A percentile compares a stretch with the other conserved stretches of the same genome.
These are phyloP conservation scores for Drosophila ogumai DNA, from an alignment of 1,140 invertebrate genomes.

Conservation along the genomic window DNA sequence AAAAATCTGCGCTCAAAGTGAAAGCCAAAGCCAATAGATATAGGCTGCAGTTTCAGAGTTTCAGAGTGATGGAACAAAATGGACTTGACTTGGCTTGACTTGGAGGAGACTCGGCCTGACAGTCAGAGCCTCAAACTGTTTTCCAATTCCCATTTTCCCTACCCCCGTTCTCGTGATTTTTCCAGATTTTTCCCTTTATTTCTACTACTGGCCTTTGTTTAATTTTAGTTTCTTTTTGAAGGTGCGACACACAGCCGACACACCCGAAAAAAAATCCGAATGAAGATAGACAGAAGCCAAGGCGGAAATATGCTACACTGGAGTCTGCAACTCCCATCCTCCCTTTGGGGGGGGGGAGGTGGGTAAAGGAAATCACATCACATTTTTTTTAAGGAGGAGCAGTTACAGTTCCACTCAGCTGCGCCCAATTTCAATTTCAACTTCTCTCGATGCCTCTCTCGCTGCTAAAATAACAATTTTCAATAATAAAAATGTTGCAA, in stretches of 20 bases:
- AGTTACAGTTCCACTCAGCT: conserved; percentile 53
- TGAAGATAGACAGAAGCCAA: conserved; percentile 52
- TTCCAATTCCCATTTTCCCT: conserved; percentile 2
- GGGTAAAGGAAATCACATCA: conserved; percentile 10
- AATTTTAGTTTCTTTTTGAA: conserved; percentile 22
- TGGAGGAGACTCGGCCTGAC: conserved; percentile 20
- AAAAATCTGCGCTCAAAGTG: conserved; percentile 70
- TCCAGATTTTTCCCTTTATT: conserved; percentile 5
- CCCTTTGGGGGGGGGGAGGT: neutral
- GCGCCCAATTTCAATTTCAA: conserved; percentile 58
- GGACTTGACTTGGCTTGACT: conserved; percentile 20
- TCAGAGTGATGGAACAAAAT: conserved; percentile 43
- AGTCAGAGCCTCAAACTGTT: conserved; percentile 13
- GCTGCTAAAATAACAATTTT: conserved; percentile 51
- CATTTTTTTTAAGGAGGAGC: conserved; percentile 32
- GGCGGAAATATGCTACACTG: conserved; percentile 60
- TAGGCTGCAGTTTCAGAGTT: conserved; percentile 24
- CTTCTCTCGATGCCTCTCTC: conserved; percentile 13
- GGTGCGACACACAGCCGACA: conserved; percentile 58
- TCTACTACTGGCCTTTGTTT: conserved; percentile 5
- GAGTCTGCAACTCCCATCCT: conserved; percentile 22
- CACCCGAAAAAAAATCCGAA: conserved; percentile 50
- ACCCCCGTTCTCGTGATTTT: conserved; percentile 12
- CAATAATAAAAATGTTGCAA: conserved; percentile 56
- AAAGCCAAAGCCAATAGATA: conserved; percentile 64